Base-by-base conservation (phyloP, 2,113 vertebrate genomes). In the Columbina picui region DNA sequence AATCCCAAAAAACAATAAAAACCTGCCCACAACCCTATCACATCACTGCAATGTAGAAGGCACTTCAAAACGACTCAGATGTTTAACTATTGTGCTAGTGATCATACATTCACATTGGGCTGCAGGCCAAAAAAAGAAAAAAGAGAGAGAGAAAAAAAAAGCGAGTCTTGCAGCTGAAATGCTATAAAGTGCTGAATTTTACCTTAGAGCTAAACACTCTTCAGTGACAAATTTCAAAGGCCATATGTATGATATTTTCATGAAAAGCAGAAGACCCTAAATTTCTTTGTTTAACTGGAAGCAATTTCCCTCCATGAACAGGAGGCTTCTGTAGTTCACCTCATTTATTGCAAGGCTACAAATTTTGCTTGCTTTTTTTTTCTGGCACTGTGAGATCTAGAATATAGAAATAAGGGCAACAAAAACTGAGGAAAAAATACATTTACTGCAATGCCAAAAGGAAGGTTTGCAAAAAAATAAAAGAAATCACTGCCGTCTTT, bases 141-240 rank as follows among this genome's bases (percentile, higher is more conserved):
- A 15, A 39, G 56, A 78, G 57, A 73, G 47, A 68, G 25, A 56
- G 69, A 38, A 93, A 82, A 84, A 84, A 87, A 92, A 95, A 87
- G 41, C 88, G 96, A 97, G 93, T 97, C 96, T 97, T 98, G 91
- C 96, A 96, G 94, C 95, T 95, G 92, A 97, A 97, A 97, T 74
- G 94, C 97, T 98, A 97, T 97, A 97, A 98, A 98, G 96, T 95
- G 96, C 95, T 95, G 97, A 97, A 96, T 98, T 98, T 97, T 98
- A 98, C 97, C 97, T 98, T 97, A 95, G 94, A 98, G 98, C 97
- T 97, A 98, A 98, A 98, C 85, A 92, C 96, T 97, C 97, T 97
- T 98, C 97, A 97, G 97, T 97, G 97, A 97, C 97, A 98, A 97
- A 98, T 98, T 98, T 98, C 98, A 98, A 98, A 98, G 97, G 97